These are phyloP conservation scores for Polyploca ridens DNA, from an alignment of 2,888 invertebrate species.

Conservation along the genomic window DNA sequence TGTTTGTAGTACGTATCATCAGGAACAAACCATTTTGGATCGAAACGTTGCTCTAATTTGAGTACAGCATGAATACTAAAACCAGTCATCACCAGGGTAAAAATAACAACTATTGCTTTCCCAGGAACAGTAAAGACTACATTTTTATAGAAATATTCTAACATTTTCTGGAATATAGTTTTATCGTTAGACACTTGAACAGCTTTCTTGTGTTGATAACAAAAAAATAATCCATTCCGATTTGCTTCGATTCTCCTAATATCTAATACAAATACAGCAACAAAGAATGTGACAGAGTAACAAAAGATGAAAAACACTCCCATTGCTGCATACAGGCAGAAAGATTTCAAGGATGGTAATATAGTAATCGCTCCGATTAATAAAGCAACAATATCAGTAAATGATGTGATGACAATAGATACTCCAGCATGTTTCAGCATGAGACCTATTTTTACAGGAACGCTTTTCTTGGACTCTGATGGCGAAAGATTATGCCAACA, in stretches of 20 bases:
- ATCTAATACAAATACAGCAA: constrained; percentile 90
- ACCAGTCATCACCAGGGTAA: constrained; percentile 85
- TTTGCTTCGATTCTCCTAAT: constrained; percentile 85
- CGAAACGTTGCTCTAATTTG: constrained; percentile 90
- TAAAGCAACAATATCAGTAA: constrained; percentile 92
- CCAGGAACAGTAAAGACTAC: constrained; percentile 87
- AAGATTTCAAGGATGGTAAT: constrained; percentile 91
- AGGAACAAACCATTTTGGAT: constrained; percentile 92
- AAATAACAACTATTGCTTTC: constrained; percentile 86
- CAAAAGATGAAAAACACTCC: constrained; percentile 91
- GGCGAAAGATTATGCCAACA: constrained; percentile 88
- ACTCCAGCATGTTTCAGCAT: constrained; percentile 92
- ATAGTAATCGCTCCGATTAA: constrained; percentile 91
- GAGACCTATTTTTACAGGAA: constrained; percentile 87
- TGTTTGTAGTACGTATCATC: constrained; percentile 87
- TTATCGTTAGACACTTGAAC: constrained; percentile 81
- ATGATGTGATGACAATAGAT: constrained; percentile 92
- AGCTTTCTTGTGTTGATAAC: constrained; percentile 85
- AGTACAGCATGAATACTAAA: constrained; percentile 86
- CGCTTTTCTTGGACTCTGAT: constrained; percentile 77
- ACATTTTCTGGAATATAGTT: constrained; percentile 83
- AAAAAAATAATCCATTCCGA: constrained; percentile 88
- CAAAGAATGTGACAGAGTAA: constrained; percentile 92
- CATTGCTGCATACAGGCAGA: constrained; percentile 91
- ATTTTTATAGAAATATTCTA: constrained; percentile 86